These are phyloP conservation scores for Synodontis membranacea DNA, from an alignment of 2,113 vertebrate species.

Conservation along the genomic window DNA sequence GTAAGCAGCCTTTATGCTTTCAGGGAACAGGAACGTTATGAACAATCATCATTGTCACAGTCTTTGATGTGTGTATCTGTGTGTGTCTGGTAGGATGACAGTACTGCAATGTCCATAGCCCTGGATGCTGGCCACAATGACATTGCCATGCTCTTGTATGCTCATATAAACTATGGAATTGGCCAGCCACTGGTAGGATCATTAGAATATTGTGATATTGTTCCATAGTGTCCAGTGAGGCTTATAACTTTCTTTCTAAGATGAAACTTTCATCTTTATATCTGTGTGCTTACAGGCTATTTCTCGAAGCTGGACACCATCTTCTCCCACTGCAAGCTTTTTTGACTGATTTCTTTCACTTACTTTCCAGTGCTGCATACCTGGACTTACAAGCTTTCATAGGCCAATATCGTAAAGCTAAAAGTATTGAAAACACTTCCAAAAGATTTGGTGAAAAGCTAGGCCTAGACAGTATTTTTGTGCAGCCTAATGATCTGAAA, in stretches of 20 bases:
- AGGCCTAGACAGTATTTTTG: neutral
- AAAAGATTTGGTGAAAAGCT: neutral
- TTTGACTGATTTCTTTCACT: constrained; percentile 72
- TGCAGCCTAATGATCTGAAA: neutral
- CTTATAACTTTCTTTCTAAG: neutral
- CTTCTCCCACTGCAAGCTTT: constrained; percentile 72
- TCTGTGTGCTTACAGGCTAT: constrained; percentile 72
- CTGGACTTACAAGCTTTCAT: neutral
- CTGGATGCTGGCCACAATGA: constrained; percentile 94
- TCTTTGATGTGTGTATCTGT: constrained; percentile 5
- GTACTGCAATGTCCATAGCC: constrained; percentile 93
- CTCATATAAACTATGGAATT: constrained; percentile 91
- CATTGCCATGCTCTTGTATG: constrained; percentile 92
- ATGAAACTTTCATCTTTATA: neutral
- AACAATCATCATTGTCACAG: neutral
- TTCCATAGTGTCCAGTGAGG: neutral
- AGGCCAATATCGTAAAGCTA: neutral
- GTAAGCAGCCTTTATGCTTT: constrained; percentile 69
- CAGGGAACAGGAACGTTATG: neutral
- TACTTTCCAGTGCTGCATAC: neutral
- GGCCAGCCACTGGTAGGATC: constrained; percentile 80
- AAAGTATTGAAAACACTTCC: neutral
- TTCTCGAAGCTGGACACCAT: constrained; percentile 79
- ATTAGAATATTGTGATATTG: neutral
- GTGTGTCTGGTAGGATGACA: constrained; percentile 80